A percentile compares a stretch with the other conserved stretches of the same genome.
Conservation (phyloP, 2,888 invertebrate species). For the Stenodera caucasica region DNA sequence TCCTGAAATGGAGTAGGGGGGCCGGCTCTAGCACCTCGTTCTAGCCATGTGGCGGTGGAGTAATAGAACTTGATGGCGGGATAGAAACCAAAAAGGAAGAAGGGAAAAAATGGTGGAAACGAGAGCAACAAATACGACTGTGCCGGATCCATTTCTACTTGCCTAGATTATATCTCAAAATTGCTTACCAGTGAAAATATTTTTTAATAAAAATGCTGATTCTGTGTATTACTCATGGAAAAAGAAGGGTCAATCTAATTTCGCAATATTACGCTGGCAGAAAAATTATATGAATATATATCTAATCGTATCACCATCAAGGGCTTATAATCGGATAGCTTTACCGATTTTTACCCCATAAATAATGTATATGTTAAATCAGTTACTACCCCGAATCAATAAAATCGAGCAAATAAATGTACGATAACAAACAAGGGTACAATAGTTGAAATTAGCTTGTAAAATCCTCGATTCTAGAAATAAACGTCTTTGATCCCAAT, state of each 20-base stretch:
- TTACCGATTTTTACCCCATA: too few relatives aligned
- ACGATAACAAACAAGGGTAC: too few relatives aligned
- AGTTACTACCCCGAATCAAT: too few relatives aligned
- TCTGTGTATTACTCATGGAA: conserved; percentile 18
- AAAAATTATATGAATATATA: conserved; percentile 26
- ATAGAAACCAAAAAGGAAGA: not conserved
- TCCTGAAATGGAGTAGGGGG: not conserved
- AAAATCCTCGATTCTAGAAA: too few relatives aligned
- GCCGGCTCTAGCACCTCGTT: conserved; percentile 31
- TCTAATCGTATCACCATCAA: conserved; percentile 5
- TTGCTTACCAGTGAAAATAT: conserved; percentile 33
- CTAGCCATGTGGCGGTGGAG: conserved; percentile 29
- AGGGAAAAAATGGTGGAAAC: not conserved
- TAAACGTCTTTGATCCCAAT: too few relatives aligned
- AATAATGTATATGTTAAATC: not conserved
- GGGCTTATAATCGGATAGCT: not conserved
- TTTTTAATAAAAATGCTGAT: conserved; percentile 31
- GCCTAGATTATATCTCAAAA: conserved; percentile 31
- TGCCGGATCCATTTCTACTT: conserved; percentile 29
- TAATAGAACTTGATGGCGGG: conserved; percentile 27
- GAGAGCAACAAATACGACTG: not conserved
- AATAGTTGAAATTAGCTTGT: too few relatives aligned
- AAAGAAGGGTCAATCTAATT: conserved; percentile 29
- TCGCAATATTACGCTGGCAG: conserved; percentile 16
- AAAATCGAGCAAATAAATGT: too few relatives aligned